Evolutionary conservation across 2,797 vertebrate genomes (phyloP).

Genomic region (Phrynocephalus forsythii): DNA sequence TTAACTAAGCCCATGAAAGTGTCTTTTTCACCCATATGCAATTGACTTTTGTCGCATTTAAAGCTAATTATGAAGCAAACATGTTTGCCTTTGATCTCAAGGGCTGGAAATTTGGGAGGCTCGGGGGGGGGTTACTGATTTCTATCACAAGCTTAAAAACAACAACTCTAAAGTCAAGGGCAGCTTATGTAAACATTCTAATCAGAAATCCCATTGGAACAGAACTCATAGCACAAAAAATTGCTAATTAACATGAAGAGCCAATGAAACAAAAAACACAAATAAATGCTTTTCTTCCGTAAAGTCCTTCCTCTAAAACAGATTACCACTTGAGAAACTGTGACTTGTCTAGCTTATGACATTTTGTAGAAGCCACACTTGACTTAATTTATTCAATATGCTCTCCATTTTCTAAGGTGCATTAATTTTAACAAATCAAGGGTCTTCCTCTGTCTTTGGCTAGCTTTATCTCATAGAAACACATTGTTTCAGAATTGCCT

Average conservation of each 20-base stretch:
- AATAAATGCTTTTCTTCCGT: not conserved
- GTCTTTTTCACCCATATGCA: slow-evolving; percentile 42
- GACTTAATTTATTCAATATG: not conserved
- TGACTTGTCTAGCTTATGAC: not conserved
- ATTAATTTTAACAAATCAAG: not conserved
- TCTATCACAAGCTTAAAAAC: slow-evolving; percentile 46
- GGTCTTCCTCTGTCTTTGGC: not conserved
- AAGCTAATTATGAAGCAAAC: slow-evolving; percentile 54
- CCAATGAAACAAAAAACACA: not conserved
- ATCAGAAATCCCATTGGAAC: slow-evolving; percentile 28
- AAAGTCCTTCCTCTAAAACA: not conserved
- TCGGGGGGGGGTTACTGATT: slow-evolving; percentile 47
- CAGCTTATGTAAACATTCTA: slow-evolving; percentile 35
- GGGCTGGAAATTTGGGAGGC: slow-evolving; percentile 43
- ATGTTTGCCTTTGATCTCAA: slow-evolving; percentile 41
- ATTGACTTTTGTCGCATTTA: slow-evolving; percentile 32
- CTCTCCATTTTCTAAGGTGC: not conserved
- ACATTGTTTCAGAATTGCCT: not conserved
- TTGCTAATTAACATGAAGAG: not conserved
- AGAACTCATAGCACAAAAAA: not conserved
- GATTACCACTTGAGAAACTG: slow-evolving; percentile 2
- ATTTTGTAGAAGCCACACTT: not conserved
- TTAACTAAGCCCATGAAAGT: slow-evolving; percentile 34
- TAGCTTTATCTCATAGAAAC: not conserved
- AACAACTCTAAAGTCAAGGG: slow-evolving; percentile 38